Conservation (phyloP, 2,113 vertebrate genomes). For the Phaethornis superciliosus region DNA sequence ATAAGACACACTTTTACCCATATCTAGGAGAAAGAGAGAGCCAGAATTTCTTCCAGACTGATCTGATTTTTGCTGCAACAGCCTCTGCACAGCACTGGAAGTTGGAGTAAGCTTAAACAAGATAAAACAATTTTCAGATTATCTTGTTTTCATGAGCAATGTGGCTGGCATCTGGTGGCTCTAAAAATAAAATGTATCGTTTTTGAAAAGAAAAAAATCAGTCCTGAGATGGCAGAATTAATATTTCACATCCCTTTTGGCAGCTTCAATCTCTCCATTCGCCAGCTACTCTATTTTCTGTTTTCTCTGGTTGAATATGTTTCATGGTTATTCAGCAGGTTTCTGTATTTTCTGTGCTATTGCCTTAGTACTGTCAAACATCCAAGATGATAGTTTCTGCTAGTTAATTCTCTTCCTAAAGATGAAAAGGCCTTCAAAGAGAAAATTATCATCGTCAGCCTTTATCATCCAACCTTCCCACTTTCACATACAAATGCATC, state of each 20-base stretch:
- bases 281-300: slow-evolving; percentile 25
- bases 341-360: slow-evolving; percentile 6
- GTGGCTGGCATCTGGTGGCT: background rate
- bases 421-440: slow-evolving; percentile 9
- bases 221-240: slow-evolving; percentile 16
- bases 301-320: background rate
- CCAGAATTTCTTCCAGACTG: background rate
- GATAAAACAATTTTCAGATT: slow-evolving; percentile 20
- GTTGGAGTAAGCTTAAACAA: background rate
- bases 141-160: background rate
- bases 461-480: background rate
- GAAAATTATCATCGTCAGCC: background rate
- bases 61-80: background rate
- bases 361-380: slow-evolving; percentile 20
- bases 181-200: slow-evolving; percentile 1
- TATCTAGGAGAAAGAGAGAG: background rate
- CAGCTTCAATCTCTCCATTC: slow-evolving; percentile 5
- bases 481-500: fast-evolving
- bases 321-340: slow-evolving; percentile 18
- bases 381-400: background rate
- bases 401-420: slow-evolving; percentile 16
- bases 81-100: background rate
- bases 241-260: slow-evolving; percentile 30
- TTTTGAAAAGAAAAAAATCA: background rate
- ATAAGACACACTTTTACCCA: background rate